Evolutionary conservation across 2,888 invertebrate species (phyloP), one percentile per base, ranked within the genome.

Genomic region (Conus canariensis): DNA sequence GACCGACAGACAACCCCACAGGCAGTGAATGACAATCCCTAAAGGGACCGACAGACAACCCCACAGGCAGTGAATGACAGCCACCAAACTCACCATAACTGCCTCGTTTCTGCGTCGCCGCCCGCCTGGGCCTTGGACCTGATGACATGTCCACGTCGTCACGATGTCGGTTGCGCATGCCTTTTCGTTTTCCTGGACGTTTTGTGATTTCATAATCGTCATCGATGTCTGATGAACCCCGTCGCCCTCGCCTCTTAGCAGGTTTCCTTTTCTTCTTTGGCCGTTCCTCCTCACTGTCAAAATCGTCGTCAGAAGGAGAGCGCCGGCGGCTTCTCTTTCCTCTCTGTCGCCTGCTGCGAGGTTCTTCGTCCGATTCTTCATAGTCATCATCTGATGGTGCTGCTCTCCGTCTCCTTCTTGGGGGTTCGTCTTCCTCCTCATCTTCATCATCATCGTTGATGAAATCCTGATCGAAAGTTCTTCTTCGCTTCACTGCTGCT

Each of bases 81-180:
- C 45, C 45, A 45, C 45, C 45, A 45, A 30, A 88, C 92, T 86
- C 89, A 94, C 94, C 94, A 93, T 95, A 95, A 88, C 95, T 95
- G 87, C 93, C 94, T 88, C 94, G 90, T 83, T 94, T 93, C 70
- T 92, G 93, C 70, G 94, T 92, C 22, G 94, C 95, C 74, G 93
- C 94, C 83, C 95, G 92, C 7, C 93, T 91, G 10, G 94, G 93
- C 58, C 94, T 91, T 87, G 90, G 90, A 16, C 87, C 45, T 85
- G 88, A 85, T 14, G 88, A 64, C 19, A 60, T 45, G 58, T 91
- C 91, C 9, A 89, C 90, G 22, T 92, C 92, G 12, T 86, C 91
- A 9, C 88, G 89, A 64, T 88, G 80, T 88, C 85, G 19, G 83
- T 60, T 74, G 70, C 89, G 89, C 19, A 85, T 89, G 56, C 89